phyloP scores from a whole-genome alignment of 1,140 invertebrate genomes.

The Caenorhabditis latens region DNA sequence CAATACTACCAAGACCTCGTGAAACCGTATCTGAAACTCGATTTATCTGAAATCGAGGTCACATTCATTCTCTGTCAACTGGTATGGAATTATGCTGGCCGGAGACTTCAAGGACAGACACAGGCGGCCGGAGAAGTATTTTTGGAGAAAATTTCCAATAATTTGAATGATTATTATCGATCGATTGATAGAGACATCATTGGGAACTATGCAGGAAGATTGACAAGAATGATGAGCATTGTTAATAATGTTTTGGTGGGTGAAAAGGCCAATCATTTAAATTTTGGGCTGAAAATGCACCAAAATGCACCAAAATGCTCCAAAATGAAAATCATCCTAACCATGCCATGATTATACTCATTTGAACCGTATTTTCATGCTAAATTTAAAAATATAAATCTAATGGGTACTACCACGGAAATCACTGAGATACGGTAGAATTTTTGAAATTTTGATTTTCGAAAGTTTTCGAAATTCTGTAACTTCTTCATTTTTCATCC shows the following conservation, averaged over 20 bases:
- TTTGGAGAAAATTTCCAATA: constrained; percentile 29
- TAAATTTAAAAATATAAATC: too few species aligned
- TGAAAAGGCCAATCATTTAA: too few species aligned
- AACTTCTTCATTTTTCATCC: too few species aligned
- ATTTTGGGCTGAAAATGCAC: too few species aligned
- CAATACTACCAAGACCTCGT: neutral
- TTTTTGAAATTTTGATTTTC: too few species aligned
- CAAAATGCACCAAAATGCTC: too few species aligned
- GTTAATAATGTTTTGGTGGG: constrained; percentile 9
- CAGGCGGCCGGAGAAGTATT: neutral
- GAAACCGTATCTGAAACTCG: neutral
- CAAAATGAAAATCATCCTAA: too few species aligned
- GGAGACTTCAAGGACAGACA: neutral
- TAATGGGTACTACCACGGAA: too few species aligned
- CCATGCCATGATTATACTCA: too few species aligned
- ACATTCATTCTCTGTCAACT: neutral
- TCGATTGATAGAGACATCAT: neutral
- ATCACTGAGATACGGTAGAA: too few species aligned
- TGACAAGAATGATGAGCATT: neutral
- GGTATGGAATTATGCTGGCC: neutral
- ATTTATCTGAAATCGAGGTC: constrained; percentile 5
- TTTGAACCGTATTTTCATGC: too few species aligned
- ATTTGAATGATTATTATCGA: constrained; percentile 10
- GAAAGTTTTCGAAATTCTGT: too few species aligned
- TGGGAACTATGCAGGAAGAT: constrained; percentile 8